Evolutionary conservation across 2,113 vertebrate species (phyloP).

Genomic region (Bambusicola thoracicus): DNA sequence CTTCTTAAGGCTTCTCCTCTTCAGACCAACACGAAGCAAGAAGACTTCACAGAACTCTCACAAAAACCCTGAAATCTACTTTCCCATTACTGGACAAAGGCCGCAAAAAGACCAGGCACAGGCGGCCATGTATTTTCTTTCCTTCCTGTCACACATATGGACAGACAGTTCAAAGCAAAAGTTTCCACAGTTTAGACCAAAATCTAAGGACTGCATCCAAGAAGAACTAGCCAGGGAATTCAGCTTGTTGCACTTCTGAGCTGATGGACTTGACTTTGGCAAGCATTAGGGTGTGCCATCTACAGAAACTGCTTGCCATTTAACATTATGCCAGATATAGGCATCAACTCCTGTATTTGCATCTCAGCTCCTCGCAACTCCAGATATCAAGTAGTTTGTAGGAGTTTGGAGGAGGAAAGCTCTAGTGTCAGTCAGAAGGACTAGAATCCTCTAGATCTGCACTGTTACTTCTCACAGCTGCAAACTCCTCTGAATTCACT

Average conservation of each 20-base stretch:
- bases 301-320: not conserved
- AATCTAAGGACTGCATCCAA: not conserved
- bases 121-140: too few species aligned
- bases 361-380: not conserved
- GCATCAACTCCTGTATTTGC: not conserved
- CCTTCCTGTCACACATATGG: not conserved
- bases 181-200: too few species aligned
- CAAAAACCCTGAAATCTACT: too few species aligned
- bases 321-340: not conserved
- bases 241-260: not conserved
- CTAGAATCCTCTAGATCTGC: not conserved
- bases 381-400: not conserved
- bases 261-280: not conserved
- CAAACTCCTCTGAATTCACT: not conserved
- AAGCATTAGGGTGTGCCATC: not conserved
- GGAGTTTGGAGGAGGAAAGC: too few species aligned
- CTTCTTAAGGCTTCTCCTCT: not conserved
- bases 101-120: too few species aligned
- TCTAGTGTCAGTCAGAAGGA: too few species aligned
- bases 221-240: not conserved
- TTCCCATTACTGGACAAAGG: too few species aligned
- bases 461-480: not conserved
- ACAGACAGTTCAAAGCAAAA: not conserved
- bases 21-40: not conserved
- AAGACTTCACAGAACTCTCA: not conserved